Evolutionary conservation across 2,797 vertebrate species (phyloP), one percentile per base, ranked within the genome.

Genomic region (Hydrolagus colliei): DNA sequence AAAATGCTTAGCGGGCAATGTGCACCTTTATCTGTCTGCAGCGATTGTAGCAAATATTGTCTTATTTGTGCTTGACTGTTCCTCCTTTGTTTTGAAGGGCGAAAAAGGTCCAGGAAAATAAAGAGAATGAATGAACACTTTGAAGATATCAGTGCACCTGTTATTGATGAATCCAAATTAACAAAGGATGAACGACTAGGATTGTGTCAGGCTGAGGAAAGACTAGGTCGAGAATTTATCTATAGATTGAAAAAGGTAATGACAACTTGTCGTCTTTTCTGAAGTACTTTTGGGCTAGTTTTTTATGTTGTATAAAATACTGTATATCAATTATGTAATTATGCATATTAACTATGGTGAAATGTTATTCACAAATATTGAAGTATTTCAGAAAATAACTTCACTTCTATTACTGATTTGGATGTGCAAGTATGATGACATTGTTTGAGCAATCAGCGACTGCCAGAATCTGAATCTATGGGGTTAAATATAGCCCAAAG

Each of bases 171-270:
- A 86, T 90, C 94, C 10, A 74, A 88, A 63, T 92, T 95, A 87
- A 94, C 96, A 1, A 87, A 89, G 71, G 93, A 95, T 91, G 95
- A 97, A 86, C 90, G 95, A 1, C 89, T 92, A 59, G 93, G 91
- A n/a, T 89, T 96, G 65, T 91, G 88, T 41, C 95, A 96, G 86
- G 93, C 94, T 59, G 96, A 97, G 89, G 94, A 91, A 68, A 91
- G 93, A 52, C 89, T 98, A 63, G 94, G 92, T 87, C 89, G 87
- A 89, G 96, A 98, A 61, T 94, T 90, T 87, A 94, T 98, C 89
- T 94, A 92, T 86, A 91, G 91, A 78, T 89, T 97, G 14, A 96
- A 94, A 87, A 96, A 95, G 95, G 97, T 98, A 92, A 88, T 10
- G 6, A 52, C 41, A 52, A 52, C 41, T 52, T 52, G 41, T 52